Base-by-base conservation (phyloP, 1,140 invertebrate genomes). In the Drosophila subpulchrella region DNA sequence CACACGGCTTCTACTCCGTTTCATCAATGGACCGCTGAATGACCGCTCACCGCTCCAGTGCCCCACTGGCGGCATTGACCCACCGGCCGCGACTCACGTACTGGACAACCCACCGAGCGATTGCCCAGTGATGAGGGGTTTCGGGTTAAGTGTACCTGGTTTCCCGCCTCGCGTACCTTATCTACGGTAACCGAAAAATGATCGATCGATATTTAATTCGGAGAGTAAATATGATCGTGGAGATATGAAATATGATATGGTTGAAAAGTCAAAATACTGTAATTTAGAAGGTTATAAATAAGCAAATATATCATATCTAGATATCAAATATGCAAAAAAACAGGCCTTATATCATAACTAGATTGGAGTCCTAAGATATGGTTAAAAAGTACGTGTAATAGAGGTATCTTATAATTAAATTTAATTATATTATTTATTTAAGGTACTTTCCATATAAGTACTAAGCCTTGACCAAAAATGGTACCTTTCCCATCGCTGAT, bases 61-160 rank as follows among this genome's bases (percentile, higher is more conserved):
- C 38, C 72, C 71, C 71, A 75, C 15, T 70, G 41, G 32, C 74
- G 41, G 39, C 56, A 71, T 61, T 81, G 78, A 77, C 78, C 68
- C 54, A 57, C 32, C 70, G n/a, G 24, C 50, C 51, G 58, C 48
- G 50, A 13, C 44, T 62, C 61, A 67, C 72, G 57, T 82, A 61
- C 47, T n/a, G 36, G 51, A 20, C 12, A 38, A 17, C 15, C 24
- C 62, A 65, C 42, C 30, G 41, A 61, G 34, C 27, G 44, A 39
- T 24, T 65, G 44, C 24, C 44, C 60, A 13, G 42, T 30, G 7
- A 62, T 41, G 32, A 27, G 46, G n/a, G 32, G 13, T 57, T 42
- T 39, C 12, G 36, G 39, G 30, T 38, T 42, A 47, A 68, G 53
- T 59, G 50, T 41, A 58, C 60, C 17, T 32, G 11, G 36, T 10